These are phyloP conservation scores for Blastobasis lacticolella DNA, from an alignment of 2,888 invertebrate species.

Conservation along the genomic window DNA sequence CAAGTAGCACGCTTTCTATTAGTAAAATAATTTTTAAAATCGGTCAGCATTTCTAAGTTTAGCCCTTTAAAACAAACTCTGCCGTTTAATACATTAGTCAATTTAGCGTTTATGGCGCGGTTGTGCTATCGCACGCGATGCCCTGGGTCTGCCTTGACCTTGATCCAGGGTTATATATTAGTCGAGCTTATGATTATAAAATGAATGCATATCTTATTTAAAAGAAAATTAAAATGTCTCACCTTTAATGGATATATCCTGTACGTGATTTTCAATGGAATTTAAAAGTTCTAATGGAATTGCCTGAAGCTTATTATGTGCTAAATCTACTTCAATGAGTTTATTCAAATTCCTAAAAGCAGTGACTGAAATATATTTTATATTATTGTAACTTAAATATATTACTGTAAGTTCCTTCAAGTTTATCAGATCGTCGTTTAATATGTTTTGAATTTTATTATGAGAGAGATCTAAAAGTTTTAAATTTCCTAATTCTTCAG, in stretches of 20 bases:
- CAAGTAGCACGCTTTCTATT: too few species aligned
- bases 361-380: conserved; percentile 85
- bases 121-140: too few species aligned
- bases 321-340: conserved; percentile 84
- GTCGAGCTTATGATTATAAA: neutral
- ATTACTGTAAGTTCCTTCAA: conserved; percentile 86
- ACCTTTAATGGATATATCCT: conserved; percentile 88
- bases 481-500: conserved; percentile 82
- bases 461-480: conserved; percentile 87
- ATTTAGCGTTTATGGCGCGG: too few species aligned
- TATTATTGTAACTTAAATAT: conserved; percentile 86
- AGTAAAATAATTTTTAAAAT: too few species aligned
- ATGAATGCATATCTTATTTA: neutral
- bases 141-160: too few species aligned
- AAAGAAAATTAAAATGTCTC: conserved; percentile 15
- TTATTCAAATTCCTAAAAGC: conserved; percentile 86
- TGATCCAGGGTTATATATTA: too few species aligned
- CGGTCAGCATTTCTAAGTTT: too few species aligned
- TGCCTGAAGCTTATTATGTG: conserved; percentile 86
- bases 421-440: conserved; percentile 84
- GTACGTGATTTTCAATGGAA: conserved; percentile 88
- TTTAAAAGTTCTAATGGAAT: conserved; percentile 85
- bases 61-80: too few species aligned
- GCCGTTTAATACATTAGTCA: too few species aligned
- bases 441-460: conserved; percentile 86